Percentiles rank a stretch among this genome's conserved stretches.
phyloP scores from a whole-genome alignment of 2,797 vertebrate genomes.

The Peromyscus attwateri region DNA sequence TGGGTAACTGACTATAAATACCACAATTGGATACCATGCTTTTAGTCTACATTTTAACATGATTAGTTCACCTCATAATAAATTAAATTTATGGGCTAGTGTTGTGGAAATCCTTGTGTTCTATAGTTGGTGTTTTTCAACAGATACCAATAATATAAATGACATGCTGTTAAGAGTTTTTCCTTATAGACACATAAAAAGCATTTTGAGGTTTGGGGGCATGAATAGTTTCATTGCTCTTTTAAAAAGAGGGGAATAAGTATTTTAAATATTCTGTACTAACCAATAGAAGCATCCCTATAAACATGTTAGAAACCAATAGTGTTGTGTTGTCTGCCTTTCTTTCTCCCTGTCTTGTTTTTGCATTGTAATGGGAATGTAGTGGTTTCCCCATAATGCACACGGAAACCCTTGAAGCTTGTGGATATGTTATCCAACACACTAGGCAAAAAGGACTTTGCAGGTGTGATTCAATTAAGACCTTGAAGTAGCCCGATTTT shows the following conservation, averaged over 20 bases:
- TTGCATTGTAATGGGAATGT: not conserved
- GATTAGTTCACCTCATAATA: not conserved
- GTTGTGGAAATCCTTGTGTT: slow-evolving; percentile 3
- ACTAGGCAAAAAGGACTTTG: not conserved
- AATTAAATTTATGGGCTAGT: not conserved
- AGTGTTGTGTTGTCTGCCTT: not conserved
- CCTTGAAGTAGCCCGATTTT: not conserved
- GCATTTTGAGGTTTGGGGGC: slow-evolving; percentile 3
- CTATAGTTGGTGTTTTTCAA: not conserved
- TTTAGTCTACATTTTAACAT: not conserved
- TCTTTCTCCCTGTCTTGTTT: not conserved
- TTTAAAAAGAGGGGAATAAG: not conserved
- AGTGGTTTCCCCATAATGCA: not conserved
- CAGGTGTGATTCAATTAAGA: not conserved
- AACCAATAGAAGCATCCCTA: not conserved
- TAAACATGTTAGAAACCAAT: not conserved
- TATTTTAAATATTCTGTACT: slow-evolving; percentile 43
- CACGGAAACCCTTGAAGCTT: not conserved
- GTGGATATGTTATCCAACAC: not conserved
- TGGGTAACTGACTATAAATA: not conserved
- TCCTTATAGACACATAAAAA: not conserved
- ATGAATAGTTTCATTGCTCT: not conserved
- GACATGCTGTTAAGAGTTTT: slow-evolving; percentile 23
- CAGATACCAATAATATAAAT: slow-evolving; percentile 29
- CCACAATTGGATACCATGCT: not conserved